Percentiles rank a stretch among this genome's conserved stretches.
phyloP scores from a whole-genome alignment of 2,888 invertebrate genomes.

The Epistrophella euchroma region DNA sequence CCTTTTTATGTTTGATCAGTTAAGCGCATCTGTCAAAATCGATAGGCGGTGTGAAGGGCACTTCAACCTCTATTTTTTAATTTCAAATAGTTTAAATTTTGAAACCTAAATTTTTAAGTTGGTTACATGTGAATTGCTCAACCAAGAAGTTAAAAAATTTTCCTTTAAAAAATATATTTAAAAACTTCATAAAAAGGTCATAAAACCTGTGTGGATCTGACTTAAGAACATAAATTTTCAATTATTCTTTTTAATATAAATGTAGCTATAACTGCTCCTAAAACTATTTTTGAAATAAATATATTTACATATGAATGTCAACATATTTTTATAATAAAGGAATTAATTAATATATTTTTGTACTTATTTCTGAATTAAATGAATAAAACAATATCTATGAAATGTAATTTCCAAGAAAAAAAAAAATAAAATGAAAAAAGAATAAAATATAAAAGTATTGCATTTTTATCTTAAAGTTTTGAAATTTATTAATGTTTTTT shows the following conservation, averaged over 20 bases:
- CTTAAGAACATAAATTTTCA: too few species aligned
- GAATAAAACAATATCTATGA: not conserved
- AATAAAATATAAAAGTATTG: not conserved
- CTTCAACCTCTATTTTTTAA: too few species aligned
- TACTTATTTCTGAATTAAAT: not conserved
- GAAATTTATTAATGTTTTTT: not conserved
- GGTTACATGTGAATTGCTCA: too few species aligned
- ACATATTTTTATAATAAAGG: not conserved
- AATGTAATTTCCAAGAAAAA: not conserved
- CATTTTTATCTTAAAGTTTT: not conserved
- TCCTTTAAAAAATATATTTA: too few species aligned
- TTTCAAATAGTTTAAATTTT: too few species aligned
- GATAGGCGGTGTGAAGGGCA: too few species aligned
- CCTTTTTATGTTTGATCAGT: too few species aligned
- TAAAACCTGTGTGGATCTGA: too few species aligned
- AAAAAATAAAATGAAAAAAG: not conserved
- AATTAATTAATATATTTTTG: not conserved
- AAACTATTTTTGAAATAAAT: not conserved
- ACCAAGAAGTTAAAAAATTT: too few species aligned
- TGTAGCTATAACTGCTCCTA: not conserved
- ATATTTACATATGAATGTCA: not conserved
- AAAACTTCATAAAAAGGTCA: too few species aligned
- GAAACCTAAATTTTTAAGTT: too few species aligned
- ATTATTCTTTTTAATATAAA: not conserved
- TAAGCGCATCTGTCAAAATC: too few species aligned